Evolutionary conservation across 2,888 invertebrate genomes (phyloP), one percentile per base, ranked within the genome.

Genomic region (Mystacides longicornis): DNA sequence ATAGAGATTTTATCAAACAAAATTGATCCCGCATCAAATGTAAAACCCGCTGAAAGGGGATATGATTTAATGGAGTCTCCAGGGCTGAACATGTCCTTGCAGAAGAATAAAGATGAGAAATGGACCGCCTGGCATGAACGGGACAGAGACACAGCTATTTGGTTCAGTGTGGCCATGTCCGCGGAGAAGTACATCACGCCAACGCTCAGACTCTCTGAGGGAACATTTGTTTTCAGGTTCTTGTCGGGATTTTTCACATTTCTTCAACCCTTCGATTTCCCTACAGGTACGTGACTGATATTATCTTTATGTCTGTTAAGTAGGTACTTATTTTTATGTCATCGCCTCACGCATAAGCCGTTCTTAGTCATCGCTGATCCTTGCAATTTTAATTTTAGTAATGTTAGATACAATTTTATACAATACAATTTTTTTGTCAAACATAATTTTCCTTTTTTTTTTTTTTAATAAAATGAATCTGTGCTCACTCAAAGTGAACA

Each of bases 191-290:
- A 77, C 68, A 70, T 77, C 65, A 71, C 77, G 66, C 76, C 77
- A 48, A 68, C 72, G 60, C 72, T 85, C 63, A 77, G 78, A 65
- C 71, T 83, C 58, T 79, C 82, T 56, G 77, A 81, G 57, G 80
- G 82, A 62, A 75, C 81, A 67, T 78, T 82, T 66, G 72, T 81
- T 62, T 85, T 85, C 67, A 74, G 77, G 64, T 81, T 81, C 67
- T 77, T 85, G 66, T 79, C 84, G 11, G 68, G 72, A 57, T 78
- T 85, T 67, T 78, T 85, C 66, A 77, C 77, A 62, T 69, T 80
- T 65, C 76, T 86, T 65, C 81, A 84, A 68, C 83, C 85, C 2
- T 76, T 79, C 64, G 79, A 81, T 62, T 80, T 84, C 70, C 83
- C 85, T 58, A 68, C 78, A 54, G 85, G 85, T 86, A 71, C 81